A percentile compares a stretch with the other conserved stretches of the same genome.
Evolutionary conservation across 2,113 vertebrate genomes (phyloP).

Genomic region (Urocolius indicus): DNA sequence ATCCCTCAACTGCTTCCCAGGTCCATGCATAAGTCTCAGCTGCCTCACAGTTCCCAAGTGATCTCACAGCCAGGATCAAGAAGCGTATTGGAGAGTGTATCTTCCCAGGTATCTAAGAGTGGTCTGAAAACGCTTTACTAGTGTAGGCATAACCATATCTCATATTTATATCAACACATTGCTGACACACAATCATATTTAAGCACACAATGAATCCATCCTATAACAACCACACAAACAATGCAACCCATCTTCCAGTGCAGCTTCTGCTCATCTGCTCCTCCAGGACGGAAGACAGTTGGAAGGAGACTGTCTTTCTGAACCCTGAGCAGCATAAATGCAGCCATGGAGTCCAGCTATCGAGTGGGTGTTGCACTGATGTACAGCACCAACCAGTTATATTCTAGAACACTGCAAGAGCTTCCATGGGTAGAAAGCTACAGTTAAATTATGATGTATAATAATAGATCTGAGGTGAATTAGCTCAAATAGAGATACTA

Average conservation of each 20-base stretch:
- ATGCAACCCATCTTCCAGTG: rapidly evolving
- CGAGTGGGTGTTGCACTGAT: rapidly evolving
- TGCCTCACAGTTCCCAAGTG: background rate
- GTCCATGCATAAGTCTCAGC: background rate
- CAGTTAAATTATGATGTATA: background rate
- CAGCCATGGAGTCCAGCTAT: rapidly evolving
- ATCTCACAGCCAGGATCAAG: background rate
- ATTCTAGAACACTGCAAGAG: background rate
- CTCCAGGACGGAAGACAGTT: rapidly evolving
- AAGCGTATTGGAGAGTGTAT: rapidly evolving
- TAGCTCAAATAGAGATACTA: background rate
- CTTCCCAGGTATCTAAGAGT: rapidly evolving
- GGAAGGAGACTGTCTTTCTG: background rate
- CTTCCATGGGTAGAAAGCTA: background rate
- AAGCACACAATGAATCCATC: background rate
- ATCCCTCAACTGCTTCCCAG: background rate
- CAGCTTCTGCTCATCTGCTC: background rate
- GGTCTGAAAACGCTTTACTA: background rate
- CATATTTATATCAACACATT: background rate
- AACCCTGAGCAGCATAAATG: rapidly evolving
- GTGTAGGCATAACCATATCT: background rate
- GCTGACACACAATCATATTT: background rate
- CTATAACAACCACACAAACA: background rate
- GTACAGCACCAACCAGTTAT: rapidly evolving
- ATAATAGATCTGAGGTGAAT: background rate